Evolutionary conservation across 1,140 invertebrate species (phyloP).

Genomic region (Cyphomyrmex costatus): DNA sequence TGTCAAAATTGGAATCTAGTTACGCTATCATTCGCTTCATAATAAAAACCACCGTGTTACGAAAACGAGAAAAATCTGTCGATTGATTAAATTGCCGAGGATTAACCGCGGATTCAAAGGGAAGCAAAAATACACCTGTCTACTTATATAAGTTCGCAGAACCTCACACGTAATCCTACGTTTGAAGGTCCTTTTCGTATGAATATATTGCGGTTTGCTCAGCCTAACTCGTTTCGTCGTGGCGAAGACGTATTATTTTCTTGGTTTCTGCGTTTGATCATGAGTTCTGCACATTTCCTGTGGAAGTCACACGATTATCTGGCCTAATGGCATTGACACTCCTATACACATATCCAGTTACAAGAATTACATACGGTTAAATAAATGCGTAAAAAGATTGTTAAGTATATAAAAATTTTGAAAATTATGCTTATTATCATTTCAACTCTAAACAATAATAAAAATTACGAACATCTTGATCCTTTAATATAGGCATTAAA

Average conservation of each 20-base stretch:
- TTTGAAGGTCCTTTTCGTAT: conserved; percentile 48
- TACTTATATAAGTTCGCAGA: conserved; percentile 57
- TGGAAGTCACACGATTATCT: conserved; percentile 31
- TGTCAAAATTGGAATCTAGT: neutral
- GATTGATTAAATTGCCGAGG: conserved; percentile 13
- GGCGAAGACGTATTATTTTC: conserved; percentile 61
- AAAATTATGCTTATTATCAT: neutral
- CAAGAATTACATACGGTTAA: neutral
- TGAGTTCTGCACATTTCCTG: conserved; percentile 47
- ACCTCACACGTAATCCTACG: conserved; percentile 65
- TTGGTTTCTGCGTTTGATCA: conserved; percentile 62
- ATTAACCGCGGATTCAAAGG: conserved; percentile 27
- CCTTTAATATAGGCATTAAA: neutral
- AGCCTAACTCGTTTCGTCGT: conserved; percentile 8
- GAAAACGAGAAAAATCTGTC: conserved; percentile 52
- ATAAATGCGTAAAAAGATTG: neutral
- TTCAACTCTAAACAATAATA: neutral
- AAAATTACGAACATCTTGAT: neutral
- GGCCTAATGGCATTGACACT: neutral
- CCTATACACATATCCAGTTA: neutral
- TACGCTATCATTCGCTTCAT: neutral
- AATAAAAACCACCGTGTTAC: neutral
- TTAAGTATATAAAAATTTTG: neutral
- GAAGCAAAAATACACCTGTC: conserved; percentile 56
- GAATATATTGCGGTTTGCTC: conserved; percentile 68